Conservation (phyloP, 2,797 vertebrate species). For the Rhyacichthys aspro region DNA sequence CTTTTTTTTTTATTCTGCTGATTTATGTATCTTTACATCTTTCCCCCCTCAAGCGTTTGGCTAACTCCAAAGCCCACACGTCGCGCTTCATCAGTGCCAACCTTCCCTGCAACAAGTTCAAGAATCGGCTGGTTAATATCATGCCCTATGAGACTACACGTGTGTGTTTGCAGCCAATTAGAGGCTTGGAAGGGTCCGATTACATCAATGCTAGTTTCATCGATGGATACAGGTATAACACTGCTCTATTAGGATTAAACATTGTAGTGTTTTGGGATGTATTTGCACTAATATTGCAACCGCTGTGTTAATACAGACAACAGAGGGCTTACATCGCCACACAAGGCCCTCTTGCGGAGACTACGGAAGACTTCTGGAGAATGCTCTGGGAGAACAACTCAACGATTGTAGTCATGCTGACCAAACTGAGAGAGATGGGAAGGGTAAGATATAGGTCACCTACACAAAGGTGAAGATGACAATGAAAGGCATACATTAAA, state of each 20-base stretch:
- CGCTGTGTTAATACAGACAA: constrained; percentile 78
- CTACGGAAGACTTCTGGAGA: constrained; percentile 97
- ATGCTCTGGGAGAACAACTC: constrained; percentile 99
- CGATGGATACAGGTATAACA: constrained; percentile 90
- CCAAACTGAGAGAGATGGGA: constrained; percentile 96
- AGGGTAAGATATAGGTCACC: constrained; percentile 78
- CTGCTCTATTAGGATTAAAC: neutral
- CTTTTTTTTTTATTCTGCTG: neutral
- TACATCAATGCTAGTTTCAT: constrained; percentile 98
- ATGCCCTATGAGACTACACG: constrained; percentile 98
- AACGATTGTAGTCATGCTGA: constrained; percentile 97
- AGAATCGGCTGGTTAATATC: constrained; percentile 99
- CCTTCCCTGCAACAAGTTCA: constrained; percentile 99
- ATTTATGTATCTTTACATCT: neutral
- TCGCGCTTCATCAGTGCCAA: constrained; percentile 98
- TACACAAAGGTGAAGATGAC: neutral
- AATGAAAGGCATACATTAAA: neutral
- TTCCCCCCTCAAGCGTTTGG: constrained; percentile 85
- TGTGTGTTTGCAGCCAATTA: constrained; percentile 96
- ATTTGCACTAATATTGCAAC: neutral
- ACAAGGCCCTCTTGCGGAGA: constrained; percentile 94
- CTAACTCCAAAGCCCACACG: constrained; percentile 98
- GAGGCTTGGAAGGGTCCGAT: constrained; percentile 95
- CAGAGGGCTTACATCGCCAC: constrained; percentile 97
- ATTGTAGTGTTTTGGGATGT: neutral